Percentiles rank a stretch among this genome's conserved stretches.
phyloP scores from a whole-genome alignment of 2,888 invertebrate species.

The Caenorhabditis becei region DNA sequence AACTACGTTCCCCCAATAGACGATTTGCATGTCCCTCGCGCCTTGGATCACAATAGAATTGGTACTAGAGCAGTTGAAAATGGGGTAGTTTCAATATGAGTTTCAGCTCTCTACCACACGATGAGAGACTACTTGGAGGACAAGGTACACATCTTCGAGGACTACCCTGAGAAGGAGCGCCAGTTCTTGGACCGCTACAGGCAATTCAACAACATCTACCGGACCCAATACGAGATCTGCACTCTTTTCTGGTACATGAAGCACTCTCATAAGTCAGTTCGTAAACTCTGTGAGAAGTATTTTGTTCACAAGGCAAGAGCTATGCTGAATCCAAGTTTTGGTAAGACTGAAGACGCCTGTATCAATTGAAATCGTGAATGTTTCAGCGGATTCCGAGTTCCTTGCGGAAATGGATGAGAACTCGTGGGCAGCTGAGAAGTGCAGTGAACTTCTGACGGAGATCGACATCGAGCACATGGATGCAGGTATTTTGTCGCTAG shows the following conservation, averaged over 20 bases:
- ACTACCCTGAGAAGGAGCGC: background rate
- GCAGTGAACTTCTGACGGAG: background rate
- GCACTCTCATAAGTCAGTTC: background rate
- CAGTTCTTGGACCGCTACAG: background rate
- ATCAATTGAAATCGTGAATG: background rate
- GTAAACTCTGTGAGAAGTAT: background rate
- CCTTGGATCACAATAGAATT: background rate
- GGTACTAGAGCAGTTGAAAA: background rate
- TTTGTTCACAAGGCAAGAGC: background rate
- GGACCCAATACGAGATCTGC: conserved; percentile 1
- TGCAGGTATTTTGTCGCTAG: background rate
- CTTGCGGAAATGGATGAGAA: background rate
- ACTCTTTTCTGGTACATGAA: background rate
- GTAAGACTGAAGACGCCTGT: background rate
- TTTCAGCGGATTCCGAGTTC: background rate
- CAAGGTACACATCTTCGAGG: background rate
- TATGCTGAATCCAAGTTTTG: background rate
- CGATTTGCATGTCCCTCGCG: background rate
- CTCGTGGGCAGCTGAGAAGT: background rate
- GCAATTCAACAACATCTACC: background rate
- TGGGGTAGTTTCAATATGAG: background rate
- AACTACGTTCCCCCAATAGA: background rate
- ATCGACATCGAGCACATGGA: background rate
- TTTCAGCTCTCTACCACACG: background rate
- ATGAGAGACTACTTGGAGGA: background rate